Evolutionary conservation across 2,113 vertebrate genomes (phyloP).

Genomic region (Seriola aureovittata): DNA sequence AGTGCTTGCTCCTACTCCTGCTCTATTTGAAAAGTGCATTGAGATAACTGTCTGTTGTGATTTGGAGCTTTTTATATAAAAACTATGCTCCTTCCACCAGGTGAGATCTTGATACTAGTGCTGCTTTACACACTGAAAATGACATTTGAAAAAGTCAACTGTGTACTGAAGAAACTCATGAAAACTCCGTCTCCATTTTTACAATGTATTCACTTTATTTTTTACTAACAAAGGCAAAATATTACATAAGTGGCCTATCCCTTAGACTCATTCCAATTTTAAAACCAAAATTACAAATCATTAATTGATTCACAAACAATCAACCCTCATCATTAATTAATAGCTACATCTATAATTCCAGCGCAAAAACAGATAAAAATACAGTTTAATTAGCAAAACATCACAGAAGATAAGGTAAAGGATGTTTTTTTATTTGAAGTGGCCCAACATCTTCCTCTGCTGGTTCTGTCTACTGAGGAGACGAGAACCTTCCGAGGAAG

Average conservation of each 20-base stretch:
- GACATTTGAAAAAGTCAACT: too few species aligned
- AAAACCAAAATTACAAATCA: not conserved
- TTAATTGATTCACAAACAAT: constrained; percentile 3
- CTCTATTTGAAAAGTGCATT: too few species aligned
- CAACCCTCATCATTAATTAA: not conserved
- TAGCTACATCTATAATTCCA: not conserved
- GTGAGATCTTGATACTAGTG: too few species aligned
- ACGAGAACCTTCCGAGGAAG: constrained; percentile 87
- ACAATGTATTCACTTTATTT: not conserved
- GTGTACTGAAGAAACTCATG: too few species aligned
- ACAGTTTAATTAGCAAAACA: constrained; percentile 3
- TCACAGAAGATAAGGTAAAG: constrained; percentile 1
- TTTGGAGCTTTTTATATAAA: too few species aligned
- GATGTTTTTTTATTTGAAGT: not conserved
- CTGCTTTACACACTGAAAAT: too few species aligned
- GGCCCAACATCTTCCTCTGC: not conserved
- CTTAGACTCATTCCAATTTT: not conserved
- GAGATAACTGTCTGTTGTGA: too few species aligned
- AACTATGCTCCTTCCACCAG: too few species aligned
- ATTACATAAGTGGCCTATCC: not conserved
- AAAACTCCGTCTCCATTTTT: too few species aligned
- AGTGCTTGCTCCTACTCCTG: too few species aligned
- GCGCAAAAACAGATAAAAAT: constrained; percentile 17
- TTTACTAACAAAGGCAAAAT: not conserved
- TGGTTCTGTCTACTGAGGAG: constrained; percentile 69